A percentile compares a stretch with the other conserved stretches of the same genome.
phyloP scores from a whole-genome alignment of 2,888 invertebrate genomes.

The Drosophila eohydei region DNA sequence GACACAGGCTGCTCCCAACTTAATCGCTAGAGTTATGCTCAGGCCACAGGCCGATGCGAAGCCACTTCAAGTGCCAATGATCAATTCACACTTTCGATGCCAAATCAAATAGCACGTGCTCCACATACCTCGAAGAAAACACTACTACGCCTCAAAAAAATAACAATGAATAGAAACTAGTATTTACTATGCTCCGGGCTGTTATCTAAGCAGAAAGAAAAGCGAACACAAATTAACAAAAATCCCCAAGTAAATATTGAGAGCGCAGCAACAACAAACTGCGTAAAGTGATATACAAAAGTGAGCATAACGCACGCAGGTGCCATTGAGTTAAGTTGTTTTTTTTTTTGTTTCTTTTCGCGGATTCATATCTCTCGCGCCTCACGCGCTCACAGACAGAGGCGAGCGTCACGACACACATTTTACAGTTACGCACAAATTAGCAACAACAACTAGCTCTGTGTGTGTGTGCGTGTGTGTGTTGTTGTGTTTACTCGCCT shows the following conservation, averaged over 20 bases:
- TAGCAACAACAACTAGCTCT: constrained; percentile 33
- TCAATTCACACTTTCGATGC: constrained; percentile 6
- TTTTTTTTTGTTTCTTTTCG: not conserved
- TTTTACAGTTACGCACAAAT: constrained; percentile 77
- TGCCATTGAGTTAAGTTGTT: constrained; percentile 59
- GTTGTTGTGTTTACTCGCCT: constrained; percentile 36
- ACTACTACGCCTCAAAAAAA: constrained; percentile 56
- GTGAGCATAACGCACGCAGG: constrained; percentile 38
- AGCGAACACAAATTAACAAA: constrained; percentile 29
- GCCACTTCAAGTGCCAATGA: not conserved
- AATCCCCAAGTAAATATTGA: constrained; percentile 45
- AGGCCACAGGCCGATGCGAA: too few species aligned
- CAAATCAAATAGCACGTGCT: constrained; percentile 60
- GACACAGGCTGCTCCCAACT: not conserved
- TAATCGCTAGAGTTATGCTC: not conserved
- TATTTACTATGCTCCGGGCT: constrained; percentile 43
- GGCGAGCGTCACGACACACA: constrained; percentile 62
- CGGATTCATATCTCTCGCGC: constrained; percentile 1
- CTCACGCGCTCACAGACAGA: constrained; percentile 18
- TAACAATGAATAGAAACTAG: constrained; percentile 37
- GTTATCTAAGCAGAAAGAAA: constrained; percentile 51
- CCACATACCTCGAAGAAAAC: constrained; percentile 17
- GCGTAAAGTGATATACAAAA: constrained; percentile 39
- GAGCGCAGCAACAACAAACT: constrained; percentile 31
- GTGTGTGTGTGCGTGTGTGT: constrained; percentile 27